Base-by-base conservation (phyloP, 2,888 invertebrate genomes). In the Marasmarcha lunaedactyla region DNA sequence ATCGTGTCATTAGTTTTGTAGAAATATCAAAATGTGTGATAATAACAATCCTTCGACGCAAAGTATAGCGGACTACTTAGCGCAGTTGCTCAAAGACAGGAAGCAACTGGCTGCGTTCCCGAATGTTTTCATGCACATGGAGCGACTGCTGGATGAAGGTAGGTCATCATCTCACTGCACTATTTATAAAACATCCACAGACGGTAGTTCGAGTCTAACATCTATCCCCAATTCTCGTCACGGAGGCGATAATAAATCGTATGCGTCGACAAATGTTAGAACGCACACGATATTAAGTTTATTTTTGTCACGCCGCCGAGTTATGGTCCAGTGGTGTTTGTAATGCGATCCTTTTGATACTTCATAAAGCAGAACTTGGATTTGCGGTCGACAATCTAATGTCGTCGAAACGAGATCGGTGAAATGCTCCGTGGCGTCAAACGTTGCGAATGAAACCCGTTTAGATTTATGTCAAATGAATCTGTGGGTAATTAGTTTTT, bases 101-200 rank as follows among this genome's bases (percentile, higher is more conserved):
- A 98, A 98, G 88, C 98, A 98, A 88, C 90, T 99, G 81, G 96
- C 97, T 71, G 98, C 98, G 74, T 97, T 99, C 87, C 98, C 98
- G 61, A 98, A 97, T 89, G 95, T 98, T 84, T 99, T 99, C 88
- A 92, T 96, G 86, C 98, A 99, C 88, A 92, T 98, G 81, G 98
- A 99, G 86, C 91, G 98, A 81, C 92, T 99, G 67, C 89, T 99
- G 76, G 99, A 99, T 81, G 98, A 99, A 93, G 98, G 98, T 99
- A 90, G 65, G 81, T 71, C 55, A 59, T 59, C 66, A 65, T 65
- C 48, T 46, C 54, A 54, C 58, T 42, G 37, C 51, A 54, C 63
- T 68, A 63, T 63, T 60, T 53, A 57, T 63, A 72, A 71, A 57
- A 61, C 58, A 52, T 54, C 50, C 46, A 49, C 46, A 53, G 44